Evolutionary conservation across 2,888 invertebrate species (phyloP).

Genomic region (Leptarthrus brevirostris): DNA sequence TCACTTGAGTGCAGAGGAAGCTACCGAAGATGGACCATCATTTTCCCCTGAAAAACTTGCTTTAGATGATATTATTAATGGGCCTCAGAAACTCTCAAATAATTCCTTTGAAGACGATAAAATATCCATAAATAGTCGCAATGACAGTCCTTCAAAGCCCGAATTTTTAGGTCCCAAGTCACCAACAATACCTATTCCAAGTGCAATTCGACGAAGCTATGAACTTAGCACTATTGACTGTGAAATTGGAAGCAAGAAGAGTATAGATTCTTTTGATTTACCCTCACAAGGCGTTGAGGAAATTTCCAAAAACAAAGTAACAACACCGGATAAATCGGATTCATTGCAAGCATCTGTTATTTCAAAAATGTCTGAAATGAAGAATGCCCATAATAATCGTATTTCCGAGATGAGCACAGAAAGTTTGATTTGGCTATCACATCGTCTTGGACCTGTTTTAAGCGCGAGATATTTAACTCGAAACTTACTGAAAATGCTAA

Average conservation of each 20-base stretch:
- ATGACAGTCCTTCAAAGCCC: slow-evolving; percentile 57
- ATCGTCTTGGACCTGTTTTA: slow-evolving; percentile 92
- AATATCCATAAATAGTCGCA: slow-evolving; percentile 61
- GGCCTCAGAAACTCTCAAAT: slow-evolving; percentile 63
- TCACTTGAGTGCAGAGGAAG: slow-evolving; percentile 69
- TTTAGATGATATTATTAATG: slow-evolving; percentile 68
- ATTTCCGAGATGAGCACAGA: slow-evolving; percentile 89
- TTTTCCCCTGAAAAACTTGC: slow-evolving; percentile 68
- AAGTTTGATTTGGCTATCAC: slow-evolving; percentile 90
- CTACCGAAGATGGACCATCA: slow-evolving; percentile 66
- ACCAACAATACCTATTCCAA: slow-evolving; percentile 79
- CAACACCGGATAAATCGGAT: slow-evolving; percentile 58
- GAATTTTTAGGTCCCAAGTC: slow-evolving; percentile 67
- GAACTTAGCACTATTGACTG: slow-evolving; percentile 73
- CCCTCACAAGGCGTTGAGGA: slow-evolving; percentile 59
- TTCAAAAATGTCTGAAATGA: slow-evolving; percentile 60
- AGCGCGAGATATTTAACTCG: slow-evolving; percentile 91
- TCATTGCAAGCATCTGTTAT: slow-evolving; percentile 64
- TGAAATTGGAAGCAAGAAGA: slow-evolving; percentile 74
- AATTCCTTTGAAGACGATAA: slow-evolving; percentile 63
- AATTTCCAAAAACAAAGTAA: slow-evolving; percentile 22
- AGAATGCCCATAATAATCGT: slow-evolving; percentile 66
- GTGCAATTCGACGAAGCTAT: slow-evolving; percentile 63
- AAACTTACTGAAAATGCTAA: slow-evolving; percentile 92
- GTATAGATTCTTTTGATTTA: slow-evolving; percentile 67